Base-by-base conservation (phyloP, 2,113 vertebrate genomes). In the Benitochromis conjunctus region DNA sequence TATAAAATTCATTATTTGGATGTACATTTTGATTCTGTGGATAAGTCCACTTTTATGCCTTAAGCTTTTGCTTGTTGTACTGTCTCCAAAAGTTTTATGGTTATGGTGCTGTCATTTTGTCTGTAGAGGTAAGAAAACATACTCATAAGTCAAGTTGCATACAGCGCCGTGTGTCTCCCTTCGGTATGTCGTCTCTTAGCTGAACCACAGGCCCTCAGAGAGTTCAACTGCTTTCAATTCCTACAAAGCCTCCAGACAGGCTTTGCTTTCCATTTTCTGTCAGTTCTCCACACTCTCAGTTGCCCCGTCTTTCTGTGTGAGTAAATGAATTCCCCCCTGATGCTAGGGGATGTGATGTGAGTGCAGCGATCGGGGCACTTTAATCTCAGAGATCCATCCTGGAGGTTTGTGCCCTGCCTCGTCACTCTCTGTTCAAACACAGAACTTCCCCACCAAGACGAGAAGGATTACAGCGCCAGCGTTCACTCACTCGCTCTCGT, bases 311-410 rank as follows among this genome's bases (percentile, higher is more conserved):
- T 84, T 93, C 91, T 87, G 88, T 89, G 91, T 87, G 88, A 95
- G 92, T 91, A 93, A 94, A 95, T 93, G 83, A 95, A 94, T 94
- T 92, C 91, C 92, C 92, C 91, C 91, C 88, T 81, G 92, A 95
- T 91, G 86, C 89, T 77, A 66, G 84, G 84, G 83, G 91, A 94
- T 92, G 93, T 89, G 93, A 93, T 94, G 92, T 87, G 94, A 91
- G 89, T 85, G 89, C 89, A 92, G 74, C 13, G 38, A 93, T 94
- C 76, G 88, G 91, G 92, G 71, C 89, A 87, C 93, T 95, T 94
- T 94, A 95, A 95, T 95, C 94, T 94, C 87, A 81, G 60, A 88
- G 90, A 95, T 92, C 89, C 91, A 93, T 94, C 91, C 91, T 86
- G 87, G 85, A 93, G 93, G 92, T 89, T 93, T 90, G 84, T 85